These are phyloP conservation scores for Miichthys miiuy DNA, from an alignment of 2,797 vertebrate genomes.

Conservation along the genomic window DNA sequence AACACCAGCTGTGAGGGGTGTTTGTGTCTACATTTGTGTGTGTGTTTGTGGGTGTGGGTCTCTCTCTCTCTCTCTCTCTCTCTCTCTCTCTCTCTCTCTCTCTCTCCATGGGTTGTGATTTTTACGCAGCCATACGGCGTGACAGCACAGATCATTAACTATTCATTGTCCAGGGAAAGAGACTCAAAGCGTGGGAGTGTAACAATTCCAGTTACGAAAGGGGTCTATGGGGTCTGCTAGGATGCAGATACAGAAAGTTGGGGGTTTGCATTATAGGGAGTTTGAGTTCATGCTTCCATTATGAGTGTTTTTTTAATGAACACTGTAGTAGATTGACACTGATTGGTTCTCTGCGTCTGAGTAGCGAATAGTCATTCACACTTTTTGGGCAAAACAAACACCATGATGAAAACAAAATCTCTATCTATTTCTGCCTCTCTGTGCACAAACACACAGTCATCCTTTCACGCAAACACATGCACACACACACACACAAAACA, in stretches of 20 bases:
- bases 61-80: conserved; percentile 19
- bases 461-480: conserved; percentile 19
- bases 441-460: conserved; percentile 31
- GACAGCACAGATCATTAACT: conserved; percentile 83
- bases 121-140: conserved; percentile 77
- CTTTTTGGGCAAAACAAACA: conserved; percentile 16
- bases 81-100: conserved; percentile 26
- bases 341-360: conserved; percentile 13
- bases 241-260: conserved; percentile 47
- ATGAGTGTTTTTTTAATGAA: not conserved
- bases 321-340: not conserved
- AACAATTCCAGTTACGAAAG: conserved; percentile 65
- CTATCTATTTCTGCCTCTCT: conserved; percentile 9
- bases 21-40: conserved; percentile 62
- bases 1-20: conserved; percentile 76
- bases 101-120: conserved; percentile 77
- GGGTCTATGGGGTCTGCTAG: conserved; percentile 40
- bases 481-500: conserved; percentile 28
- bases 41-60: conserved; percentile 36
- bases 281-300: conserved; percentile 15
- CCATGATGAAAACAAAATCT: conserved; percentile 11
- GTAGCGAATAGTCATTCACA: not conserved
- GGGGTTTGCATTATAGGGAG: conserved; percentile 20
- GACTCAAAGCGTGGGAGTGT: conserved; percentile 77
- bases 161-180: conserved; percentile 80